Conservation (phyloP, 2,797 vertebrate species). For the Mormyrus proboscirostris region DNA sequence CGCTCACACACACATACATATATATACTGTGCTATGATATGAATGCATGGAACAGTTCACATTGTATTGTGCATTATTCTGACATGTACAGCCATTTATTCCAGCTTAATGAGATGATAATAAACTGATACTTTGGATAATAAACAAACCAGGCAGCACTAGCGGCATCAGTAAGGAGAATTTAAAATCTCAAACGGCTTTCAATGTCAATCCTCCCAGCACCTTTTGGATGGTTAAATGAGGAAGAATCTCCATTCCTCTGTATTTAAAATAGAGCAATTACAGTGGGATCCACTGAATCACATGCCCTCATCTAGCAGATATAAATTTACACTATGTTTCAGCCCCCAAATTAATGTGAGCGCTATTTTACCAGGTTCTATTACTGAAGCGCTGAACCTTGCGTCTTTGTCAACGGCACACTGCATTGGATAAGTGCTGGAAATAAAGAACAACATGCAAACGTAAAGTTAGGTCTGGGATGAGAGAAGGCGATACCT, state of each 20-base stretch:
- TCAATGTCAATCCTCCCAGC: not conserved
- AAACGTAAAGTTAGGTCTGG: not conserved
- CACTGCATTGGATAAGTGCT: not conserved
- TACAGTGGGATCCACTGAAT: not conserved
- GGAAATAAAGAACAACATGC: not conserved
- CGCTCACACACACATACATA: not conserved
- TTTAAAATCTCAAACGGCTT: not conserved
- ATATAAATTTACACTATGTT: not conserved
- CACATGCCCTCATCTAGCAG: not conserved
- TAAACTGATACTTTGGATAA: not conserved
- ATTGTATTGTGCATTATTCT: not conserved
- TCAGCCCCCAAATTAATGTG: not conserved
- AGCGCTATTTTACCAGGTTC: no score
- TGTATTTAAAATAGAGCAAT: not conserved
- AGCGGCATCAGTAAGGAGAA: not conserved
- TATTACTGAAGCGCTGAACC: not conserved
- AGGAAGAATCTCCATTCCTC: not conserved
- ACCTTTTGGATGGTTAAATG: not conserved
- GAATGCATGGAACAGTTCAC: not conserved
- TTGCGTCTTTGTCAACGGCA: not conserved
- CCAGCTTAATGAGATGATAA: not conserved
- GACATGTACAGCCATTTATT: not conserved
- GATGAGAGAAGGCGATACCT: not conserved
- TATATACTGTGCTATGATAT: not conserved
- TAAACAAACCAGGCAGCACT: not conserved